Conservation (phyloP, 2,888 invertebrate species). For the Phrixothrix hirtus region DNA sequence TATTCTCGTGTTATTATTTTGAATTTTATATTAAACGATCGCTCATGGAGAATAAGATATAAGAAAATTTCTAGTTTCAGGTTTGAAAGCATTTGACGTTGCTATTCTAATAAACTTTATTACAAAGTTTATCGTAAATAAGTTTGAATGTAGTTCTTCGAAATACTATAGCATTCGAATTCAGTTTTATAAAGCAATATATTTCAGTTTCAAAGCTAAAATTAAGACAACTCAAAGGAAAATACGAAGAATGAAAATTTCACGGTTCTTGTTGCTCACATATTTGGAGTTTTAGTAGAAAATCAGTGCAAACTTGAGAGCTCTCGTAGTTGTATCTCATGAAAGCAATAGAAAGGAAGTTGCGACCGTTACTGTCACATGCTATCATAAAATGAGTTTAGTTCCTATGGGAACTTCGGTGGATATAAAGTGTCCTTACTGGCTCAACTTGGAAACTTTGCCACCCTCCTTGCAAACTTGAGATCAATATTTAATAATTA, state of each 20-base stretch:
- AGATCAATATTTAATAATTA: constrained; percentile 28
- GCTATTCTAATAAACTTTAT: too few species aligned
- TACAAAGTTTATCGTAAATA: too few species aligned
- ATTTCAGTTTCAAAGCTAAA: too few species aligned
- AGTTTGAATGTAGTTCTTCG: too few species aligned
- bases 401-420: constrained; percentile 19
- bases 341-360: constrained; percentile 15
- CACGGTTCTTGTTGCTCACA: not conserved
- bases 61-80: too few species aligned
- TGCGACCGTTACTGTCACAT: constrained; percentile 23
- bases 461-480: constrained; percentile 11
- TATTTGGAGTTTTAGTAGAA: constrained; percentile 5
- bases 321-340: constrained; percentile 12
- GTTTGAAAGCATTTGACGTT: too few species aligned
- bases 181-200: too few species aligned
- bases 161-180: too few species aligned
- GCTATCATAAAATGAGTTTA: constrained; percentile 25
- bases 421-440: constrained; percentile 26
- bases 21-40: too few species aligned
- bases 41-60: too few species aligned
- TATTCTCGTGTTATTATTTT: too few species aligned
- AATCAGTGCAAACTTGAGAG: constrained; percentile 11
- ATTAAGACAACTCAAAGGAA: not conserved
- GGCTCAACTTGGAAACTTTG: constrained; percentile 24
- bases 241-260: constrained; percentile 1